Conservation (phyloP, 2,113 vertebrate genomes). For the Centropus bengalensis region DNA sequence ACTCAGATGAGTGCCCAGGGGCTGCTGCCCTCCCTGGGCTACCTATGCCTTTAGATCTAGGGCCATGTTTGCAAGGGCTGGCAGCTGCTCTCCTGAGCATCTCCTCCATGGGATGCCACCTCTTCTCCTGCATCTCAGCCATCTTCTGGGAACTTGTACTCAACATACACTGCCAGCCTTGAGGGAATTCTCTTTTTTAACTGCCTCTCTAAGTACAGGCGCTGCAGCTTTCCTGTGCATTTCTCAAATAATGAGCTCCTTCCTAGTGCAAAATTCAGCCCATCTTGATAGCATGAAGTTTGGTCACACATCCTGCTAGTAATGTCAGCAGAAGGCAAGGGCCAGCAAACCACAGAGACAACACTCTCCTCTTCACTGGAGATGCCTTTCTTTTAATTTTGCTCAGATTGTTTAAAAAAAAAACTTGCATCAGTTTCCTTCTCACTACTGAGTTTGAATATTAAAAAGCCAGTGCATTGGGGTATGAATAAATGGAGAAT, state of each 20-base stretch:
- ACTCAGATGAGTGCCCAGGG: neutral
- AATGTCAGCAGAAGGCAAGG: neutral
- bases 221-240: neutral
- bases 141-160: neutral
- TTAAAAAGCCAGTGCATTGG: neutral
- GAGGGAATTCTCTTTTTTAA: neutral
- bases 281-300: accelerated
- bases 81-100: neutral
- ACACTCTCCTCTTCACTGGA: neutral
- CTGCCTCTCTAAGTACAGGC: neutral
- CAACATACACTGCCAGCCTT: neutral
- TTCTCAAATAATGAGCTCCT: neutral
- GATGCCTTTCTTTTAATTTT: neutral
- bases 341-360: neutral
- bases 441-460: neutral
- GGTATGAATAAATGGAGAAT: neutral
- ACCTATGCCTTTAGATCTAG: too few relatives aligned
- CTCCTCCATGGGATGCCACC: neutral
- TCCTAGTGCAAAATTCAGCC: neutral
- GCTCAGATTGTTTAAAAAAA: neutral
- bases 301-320: neutral
- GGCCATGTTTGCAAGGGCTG: neutral
- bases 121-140: neutral
- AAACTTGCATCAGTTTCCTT: neutral
- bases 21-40: neutral